A percentile compares a stretch with the other conserved stretches of the same genome.
phyloP scores from a whole-genome alignment of 2,797 vertebrate species.

The Gouania willdenowi region DNA sequence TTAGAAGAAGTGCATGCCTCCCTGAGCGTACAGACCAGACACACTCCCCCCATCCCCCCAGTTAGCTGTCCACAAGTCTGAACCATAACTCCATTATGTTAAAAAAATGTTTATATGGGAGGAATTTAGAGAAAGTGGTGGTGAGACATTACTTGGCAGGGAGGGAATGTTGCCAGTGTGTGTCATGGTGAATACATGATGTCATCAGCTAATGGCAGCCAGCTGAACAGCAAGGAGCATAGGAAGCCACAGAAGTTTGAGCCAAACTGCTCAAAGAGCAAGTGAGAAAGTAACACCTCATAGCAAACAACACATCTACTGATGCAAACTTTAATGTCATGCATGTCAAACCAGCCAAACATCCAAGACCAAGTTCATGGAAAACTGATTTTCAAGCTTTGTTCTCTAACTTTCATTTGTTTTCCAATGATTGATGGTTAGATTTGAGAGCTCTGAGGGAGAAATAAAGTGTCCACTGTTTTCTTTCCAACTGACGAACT shows the following conservation, averaged over 20 bases:
- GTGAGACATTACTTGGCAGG: constrained; percentile 41
- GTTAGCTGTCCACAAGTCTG: constrained; percentile 68
- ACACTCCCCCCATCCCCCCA: constrained; percentile 70
- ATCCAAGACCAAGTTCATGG: no score
- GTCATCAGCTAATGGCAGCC: constrained; percentile 7
- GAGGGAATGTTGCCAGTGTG: constrained; percentile 25
- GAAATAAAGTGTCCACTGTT: no score
- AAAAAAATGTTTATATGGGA: constrained; percentile 9
- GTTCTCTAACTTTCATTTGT: no score
- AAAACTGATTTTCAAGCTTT: no score
- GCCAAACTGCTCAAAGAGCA: constrained; percentile 17
- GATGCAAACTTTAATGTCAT: no score
- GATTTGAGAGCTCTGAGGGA: no score
- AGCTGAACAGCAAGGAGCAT: constrained; percentile 4
- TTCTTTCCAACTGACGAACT: no score
- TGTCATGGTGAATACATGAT: constrained; percentile 7
- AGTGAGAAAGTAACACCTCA: not conserved
- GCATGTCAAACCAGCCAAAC: no score
- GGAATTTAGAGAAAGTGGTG: constrained; percentile 15
- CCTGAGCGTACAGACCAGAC: constrained; percentile 54
- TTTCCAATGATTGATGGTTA: no score
- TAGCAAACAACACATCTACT: not conserved
- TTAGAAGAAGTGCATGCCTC: constrained; percentile 89
- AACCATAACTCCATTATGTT: constrained; percentile 84
- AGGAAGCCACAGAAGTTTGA: not conserved